These are phyloP conservation scores for Aspidoscelis tigris DNA, from an alignment of 2,113 vertebrate species.

Conservation along the genomic window DNA sequence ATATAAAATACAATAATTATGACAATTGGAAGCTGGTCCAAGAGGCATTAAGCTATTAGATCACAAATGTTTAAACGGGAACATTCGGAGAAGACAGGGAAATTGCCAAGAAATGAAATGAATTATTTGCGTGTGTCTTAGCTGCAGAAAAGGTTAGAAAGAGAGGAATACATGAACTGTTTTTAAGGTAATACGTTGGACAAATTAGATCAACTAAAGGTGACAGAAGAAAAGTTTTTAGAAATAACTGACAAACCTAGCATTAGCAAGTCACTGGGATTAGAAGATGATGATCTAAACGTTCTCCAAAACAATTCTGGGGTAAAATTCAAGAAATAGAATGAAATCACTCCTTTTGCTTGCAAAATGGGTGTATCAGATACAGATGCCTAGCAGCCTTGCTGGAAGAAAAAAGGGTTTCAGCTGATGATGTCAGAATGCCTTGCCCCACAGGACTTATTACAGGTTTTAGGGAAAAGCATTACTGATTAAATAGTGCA, in stretches of 20 bases:
- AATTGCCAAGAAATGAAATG: conserved; percentile 30
- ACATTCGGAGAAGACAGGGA: conserved; percentile 26
- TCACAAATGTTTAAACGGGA: conserved; percentile 29
- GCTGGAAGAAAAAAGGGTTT: not conserved
- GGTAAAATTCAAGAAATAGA: not conserved
- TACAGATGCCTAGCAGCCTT: not conserved
- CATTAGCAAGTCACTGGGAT: conserved; percentile 4
- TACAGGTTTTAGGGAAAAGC: no score
- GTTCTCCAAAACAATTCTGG: not conserved
- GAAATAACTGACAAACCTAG: conserved; percentile 10
- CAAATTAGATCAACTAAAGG: conserved; percentile 8
- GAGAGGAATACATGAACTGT: conserved; percentile 5
- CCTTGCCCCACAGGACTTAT: not conserved
- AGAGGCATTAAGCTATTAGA: conserved; percentile 18
- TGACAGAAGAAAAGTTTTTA: not conserved
- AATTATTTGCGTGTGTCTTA: conserved; percentile 9
- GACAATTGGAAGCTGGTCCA: conserved; percentile 8
- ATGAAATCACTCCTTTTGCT: not conserved
- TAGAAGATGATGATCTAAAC: not conserved
- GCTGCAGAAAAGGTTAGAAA: not conserved
- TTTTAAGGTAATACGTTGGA: conserved; percentile 15
- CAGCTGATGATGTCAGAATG: not conserved
- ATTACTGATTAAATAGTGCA: no score
- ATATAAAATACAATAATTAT: conserved; percentile 27
- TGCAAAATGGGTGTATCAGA: not conserved